Conservation (phyloP, 2,113 vertebrate species). For the Pterocles burchelli region DNA sequence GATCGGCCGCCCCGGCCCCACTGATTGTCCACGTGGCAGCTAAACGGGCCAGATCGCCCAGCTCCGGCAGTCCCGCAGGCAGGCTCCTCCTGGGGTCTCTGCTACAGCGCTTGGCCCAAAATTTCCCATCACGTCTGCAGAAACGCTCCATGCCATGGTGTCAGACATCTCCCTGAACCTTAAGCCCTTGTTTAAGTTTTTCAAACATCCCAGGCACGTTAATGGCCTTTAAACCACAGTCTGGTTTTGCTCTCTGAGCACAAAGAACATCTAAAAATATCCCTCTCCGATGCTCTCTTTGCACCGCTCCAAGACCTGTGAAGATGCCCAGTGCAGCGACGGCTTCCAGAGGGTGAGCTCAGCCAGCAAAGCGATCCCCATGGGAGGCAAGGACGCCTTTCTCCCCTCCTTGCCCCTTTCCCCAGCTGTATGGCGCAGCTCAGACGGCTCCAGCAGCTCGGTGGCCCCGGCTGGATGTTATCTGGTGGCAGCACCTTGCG, state of each 20-base stretch:
- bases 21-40: neutral
- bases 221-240: neutral
- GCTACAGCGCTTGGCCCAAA: fast-evolving
- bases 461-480: fast-evolving
- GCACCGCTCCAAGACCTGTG: neutral
- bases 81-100: neutral
- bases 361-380: fast-evolving
- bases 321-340: fast-evolving
- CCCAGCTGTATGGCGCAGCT: fast-evolving
- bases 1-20: fast-evolving
- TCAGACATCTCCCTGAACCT: neutral
- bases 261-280: slow-evolving; percentile 7
- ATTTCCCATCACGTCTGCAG: fast-evolving
- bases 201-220: neutral
- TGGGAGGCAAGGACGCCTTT: neutral
- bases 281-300: fast-evolving
- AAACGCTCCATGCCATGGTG: neutral
- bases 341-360: neutral
- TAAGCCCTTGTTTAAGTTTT: neutral
- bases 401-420: neutral
- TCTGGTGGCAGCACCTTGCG: slow-evolving; percentile 22
- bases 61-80: fast-evolving
- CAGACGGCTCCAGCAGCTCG: neutral
- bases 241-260: neutral
- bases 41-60: fast-evolving